phyloP scores from a whole-genome alignment of 1,140 invertebrate genomes.

The Drosophila subobscura region DNA sequence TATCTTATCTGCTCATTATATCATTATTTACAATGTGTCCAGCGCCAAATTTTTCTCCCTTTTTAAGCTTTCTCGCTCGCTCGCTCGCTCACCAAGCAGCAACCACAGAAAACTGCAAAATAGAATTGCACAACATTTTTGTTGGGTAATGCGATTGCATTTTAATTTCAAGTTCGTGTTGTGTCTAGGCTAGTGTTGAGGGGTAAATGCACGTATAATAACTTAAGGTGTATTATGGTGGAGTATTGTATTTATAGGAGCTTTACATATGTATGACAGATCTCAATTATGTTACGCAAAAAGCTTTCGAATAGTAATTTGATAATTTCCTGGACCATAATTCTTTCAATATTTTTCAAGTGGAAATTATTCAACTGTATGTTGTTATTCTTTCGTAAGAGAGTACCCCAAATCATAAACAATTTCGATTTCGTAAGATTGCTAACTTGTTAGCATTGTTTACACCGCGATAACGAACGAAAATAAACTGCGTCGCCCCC shows the following conservation, averaged over 20 bases:
- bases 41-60: constrained; percentile 12
- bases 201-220: too few relatives aligned
- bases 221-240: too few relatives aligned
- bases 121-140: constrained; percentile 32
- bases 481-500: constrained; percentile 38
- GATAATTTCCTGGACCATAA: too few relatives aligned
- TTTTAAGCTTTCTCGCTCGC: not conserved
- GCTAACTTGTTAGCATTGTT: constrained; percentile 15
- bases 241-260: too few relatives aligned
- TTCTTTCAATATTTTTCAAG: too few relatives aligned
- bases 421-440: constrained; percentile 3
- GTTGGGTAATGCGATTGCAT: not conserved
- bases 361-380: too few relatives aligned
- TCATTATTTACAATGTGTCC: constrained; percentile 28
- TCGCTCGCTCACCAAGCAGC: not conserved
- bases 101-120: constrained; percentile 18
- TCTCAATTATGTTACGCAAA: too few relatives aligned
- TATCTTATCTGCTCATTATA: constrained; percentile 39
- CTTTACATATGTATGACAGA: too few relatives aligned
- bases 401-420: not conserved
- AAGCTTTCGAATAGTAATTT: too few relatives aligned
- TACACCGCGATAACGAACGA: constrained; percentile 25
- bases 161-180: too few relatives aligned
- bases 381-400: too few relatives aligned
- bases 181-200: too few relatives aligned